Base-by-base conservation (phyloP, 2,888 invertebrate species). In the Diogma glabrata region DNA sequence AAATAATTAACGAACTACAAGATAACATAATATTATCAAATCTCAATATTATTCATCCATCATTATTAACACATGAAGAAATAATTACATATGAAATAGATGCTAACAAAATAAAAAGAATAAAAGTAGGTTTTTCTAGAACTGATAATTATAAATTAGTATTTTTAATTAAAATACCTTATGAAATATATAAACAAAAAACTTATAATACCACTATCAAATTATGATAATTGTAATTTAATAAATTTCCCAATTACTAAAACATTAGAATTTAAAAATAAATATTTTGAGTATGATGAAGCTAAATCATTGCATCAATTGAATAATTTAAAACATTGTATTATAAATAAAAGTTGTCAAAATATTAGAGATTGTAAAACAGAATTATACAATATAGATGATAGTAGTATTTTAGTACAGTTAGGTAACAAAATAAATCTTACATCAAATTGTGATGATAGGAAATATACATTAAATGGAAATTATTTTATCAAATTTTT, bases 291-390 rank as follows among this genome's bases (percentile, higher is more conserved):
- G 19, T 38, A 38, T 16, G 17, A 38, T 10, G 38, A 38, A 16
- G 19, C 8, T 16, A 38, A 38, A 38, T 16, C 38, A 16, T 9
- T 38, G 9, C 6, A 38, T 38, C 10, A 38, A 4, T 38, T 38
- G 19, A 38, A 38, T 38, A 38, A 10, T 38, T 38, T 38, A 38
- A 38, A 38, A 38, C 38, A 38, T 38, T 38, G 38, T 16, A 38
- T 38, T 16, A 16, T 38, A 19, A 8, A 16, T 5, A 38, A 38
- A 38, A 38, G 19, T 38, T 38, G 38, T 38, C 6, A 38, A 38
- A 38, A 16, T 16, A 16, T 9, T 16, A 10, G 19, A 38, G 19
- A 16, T 38, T 38, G 38, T 38, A 38, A 38, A 2, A 9, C 10
- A 17, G 16, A 38, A 38, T 17, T 38, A 9, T 16, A 16, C 19